These are phyloP conservation scores for Aurelia coerulea DNA, from an alignment of 30 jellyfish, hydroid and myxozoan species.

Conservation along the genomic window DNA sequence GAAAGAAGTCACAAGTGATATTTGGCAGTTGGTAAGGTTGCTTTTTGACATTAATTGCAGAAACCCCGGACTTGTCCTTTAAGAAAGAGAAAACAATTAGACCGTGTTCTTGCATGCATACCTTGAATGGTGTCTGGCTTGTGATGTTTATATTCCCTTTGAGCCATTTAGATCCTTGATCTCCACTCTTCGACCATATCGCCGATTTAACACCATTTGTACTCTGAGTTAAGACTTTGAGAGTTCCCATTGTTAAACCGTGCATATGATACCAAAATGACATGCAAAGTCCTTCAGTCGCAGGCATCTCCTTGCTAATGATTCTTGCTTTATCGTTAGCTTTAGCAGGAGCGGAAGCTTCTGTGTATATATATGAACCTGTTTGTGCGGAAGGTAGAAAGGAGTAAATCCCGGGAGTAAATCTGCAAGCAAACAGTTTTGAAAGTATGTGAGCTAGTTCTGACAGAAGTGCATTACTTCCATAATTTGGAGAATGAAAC, in stretches of 20 bases:
- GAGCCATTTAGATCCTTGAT: constrained; percentile 45
- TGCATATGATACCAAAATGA: constrained; percentile 88
- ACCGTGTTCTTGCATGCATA: not conserved
- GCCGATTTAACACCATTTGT: constrained; percentile 4
- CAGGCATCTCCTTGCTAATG: constrained; percentile 64
- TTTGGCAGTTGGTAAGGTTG: too few species aligned
- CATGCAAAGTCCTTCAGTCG: constrained; percentile 62
- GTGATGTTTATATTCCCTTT: constrained; percentile 45
- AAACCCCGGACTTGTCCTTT: too few species aligned
- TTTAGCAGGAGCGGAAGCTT: constrained; percentile 89
- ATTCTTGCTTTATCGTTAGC: constrained; percentile 80
- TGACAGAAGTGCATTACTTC: too few species aligned
- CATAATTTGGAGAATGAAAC: too few species aligned
- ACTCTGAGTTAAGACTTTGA: constrained; percentile 37
- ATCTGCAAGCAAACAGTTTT: too few species aligned
- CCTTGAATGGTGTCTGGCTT: constrained; percentile 55
- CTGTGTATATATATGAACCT: constrained; percentile 82
- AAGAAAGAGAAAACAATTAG: too few species aligned
- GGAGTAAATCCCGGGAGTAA: not conserved
- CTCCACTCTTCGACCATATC: constrained; percentile 72
- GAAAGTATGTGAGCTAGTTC: too few species aligned
- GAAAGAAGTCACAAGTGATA: too few species aligned
- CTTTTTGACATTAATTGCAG: too few species aligned
- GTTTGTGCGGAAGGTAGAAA: too few species aligned
- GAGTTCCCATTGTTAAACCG: constrained; percentile 78